Base-by-base conservation (phyloP, 2,888 invertebrate genomes). In the Volucella zonaria region DNA sequence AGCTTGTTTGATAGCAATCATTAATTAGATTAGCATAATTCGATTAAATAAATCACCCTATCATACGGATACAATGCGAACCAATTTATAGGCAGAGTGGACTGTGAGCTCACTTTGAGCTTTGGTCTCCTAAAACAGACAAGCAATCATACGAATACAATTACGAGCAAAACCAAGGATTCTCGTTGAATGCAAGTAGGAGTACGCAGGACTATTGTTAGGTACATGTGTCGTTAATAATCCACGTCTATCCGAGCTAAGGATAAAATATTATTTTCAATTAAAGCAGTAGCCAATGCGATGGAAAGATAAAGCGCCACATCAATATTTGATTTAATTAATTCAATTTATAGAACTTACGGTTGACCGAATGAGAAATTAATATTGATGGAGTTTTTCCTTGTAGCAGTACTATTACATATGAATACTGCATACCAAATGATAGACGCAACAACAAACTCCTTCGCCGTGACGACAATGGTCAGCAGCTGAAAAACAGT, bases 321-420 rank as follows among this genome's bases (percentile, higher is more conserved):
- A 85, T 85, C 85, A 85, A 85, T 85, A 85, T 85, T 85, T 85
- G 85, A 85, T 85, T 85, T 85, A 85, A 85, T 85, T 85, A 85
- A 85, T 85, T 73, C 76, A 77, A 85, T 85, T 85, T 85, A 85
- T 85, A 77, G 85, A 85, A 81, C 81, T 85, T 85, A 81, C 81
- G 81, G 81, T 81, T 81, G 76, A 81, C 67, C 81, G 73, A 85
- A 85, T 81, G 77, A 77, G 81, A 73, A 81, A 85, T 81, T 85
- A 85, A 81, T 81, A 85, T 85, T 77, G 85, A 81, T 77, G 85
- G 77, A 71, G 15, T 75, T 52, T 68, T 54, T 74, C 49, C 74
- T 75, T 58, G 74, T 47, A 83, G 14, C 70, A 15, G 40, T 31
- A 18, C 45, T 42, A n/a, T n/a, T n/a, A 10, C 14, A 15, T 12